Evolutionary conservation across 2,797 vertebrate genomes (phyloP), one percentile per base, ranked within the genome.

Genomic region (Typhlichthys eigenmanni): DNA sequence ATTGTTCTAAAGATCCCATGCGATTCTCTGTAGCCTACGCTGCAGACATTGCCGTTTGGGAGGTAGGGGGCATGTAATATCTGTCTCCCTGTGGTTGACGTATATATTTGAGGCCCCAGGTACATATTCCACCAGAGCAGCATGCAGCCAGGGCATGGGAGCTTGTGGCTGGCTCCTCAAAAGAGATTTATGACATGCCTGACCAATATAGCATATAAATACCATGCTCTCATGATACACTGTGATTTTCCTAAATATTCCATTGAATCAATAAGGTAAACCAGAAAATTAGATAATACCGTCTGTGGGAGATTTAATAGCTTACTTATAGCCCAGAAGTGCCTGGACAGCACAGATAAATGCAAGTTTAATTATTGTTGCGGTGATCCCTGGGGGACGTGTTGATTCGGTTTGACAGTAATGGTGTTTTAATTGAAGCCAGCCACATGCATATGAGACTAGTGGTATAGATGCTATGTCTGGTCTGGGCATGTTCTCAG

Each of bases 381-480:
- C 73, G 74, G 86, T 78, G 75, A 77, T 86, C 80, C 69, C 62
- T 57, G 29, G 17, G 68, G 68, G 68, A 78, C 79, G 84, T 86
- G 85, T 87, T 85, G 89, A 91, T 90, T 85, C 75, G 73, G 72
- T 86, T 73, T 88, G 88, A 89, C 90, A 91, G 87, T 89, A 88
- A 90, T 89, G 75, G 83, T 62, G 84, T 89, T 91, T 90, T 91
- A 91, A 92, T 91, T 87, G 81, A 84, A 91, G 84, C 82, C 89
- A 91, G 87, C 81, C 85, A 67, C 79, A 89, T 72, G 70, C 73
- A 87, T 76, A 85, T 71, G 77, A 76, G 81, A 62, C 64, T 38
- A 47, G 69, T 76, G 76, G 70, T 83, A 64, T 78, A 79, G 67
- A 83, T 76, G 66, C 80, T 76, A 70, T 60, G 85, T 80, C 79